phyloP scores from a whole-genome alignment of 1,140 invertebrate genomes.

The Brachionus manjavacas region DNA sequence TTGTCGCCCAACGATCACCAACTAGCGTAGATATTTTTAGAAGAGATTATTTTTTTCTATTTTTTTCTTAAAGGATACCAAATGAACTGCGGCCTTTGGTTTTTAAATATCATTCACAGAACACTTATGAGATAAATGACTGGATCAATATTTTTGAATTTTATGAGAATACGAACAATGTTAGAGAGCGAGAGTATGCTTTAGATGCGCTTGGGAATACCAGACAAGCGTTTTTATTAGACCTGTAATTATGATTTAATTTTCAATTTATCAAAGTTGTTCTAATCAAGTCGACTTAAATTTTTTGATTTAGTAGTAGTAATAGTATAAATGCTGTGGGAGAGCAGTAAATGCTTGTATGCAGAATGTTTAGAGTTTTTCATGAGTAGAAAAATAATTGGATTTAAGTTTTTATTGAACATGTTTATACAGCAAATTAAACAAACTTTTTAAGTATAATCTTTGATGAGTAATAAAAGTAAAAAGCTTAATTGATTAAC shows the following conservation, averaged over 20 bases:
- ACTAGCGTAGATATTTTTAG: neutral
- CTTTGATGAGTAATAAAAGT: too few species aligned
- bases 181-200: conserved; percentile 7
- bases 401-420: too few species aligned
- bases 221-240: neutral
- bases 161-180: neutral
- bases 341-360: too few species aligned
- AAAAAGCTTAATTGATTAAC: too few species aligned
- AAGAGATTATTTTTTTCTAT: neutral
- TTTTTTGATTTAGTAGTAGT: too few species aligned
- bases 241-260: neutral
- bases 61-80: neutral
- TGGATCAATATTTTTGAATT: conserved; percentile 25
- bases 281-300: too few species aligned
- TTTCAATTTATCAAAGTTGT: too few species aligned
- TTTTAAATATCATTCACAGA: conserved; percentile 40
- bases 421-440: too few species aligned
- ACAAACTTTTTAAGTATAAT: too few species aligned
- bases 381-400: too few species aligned
- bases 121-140: conserved; percentile 9
- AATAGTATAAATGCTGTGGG: too few species aligned
- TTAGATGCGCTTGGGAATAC: conserved; percentile 20
- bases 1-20: neutral
- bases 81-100: neutral
- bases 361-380: too few species aligned